Base-by-base conservation (phyloP, 2,113 vertebrate species). In the Esox niger region DNA sequence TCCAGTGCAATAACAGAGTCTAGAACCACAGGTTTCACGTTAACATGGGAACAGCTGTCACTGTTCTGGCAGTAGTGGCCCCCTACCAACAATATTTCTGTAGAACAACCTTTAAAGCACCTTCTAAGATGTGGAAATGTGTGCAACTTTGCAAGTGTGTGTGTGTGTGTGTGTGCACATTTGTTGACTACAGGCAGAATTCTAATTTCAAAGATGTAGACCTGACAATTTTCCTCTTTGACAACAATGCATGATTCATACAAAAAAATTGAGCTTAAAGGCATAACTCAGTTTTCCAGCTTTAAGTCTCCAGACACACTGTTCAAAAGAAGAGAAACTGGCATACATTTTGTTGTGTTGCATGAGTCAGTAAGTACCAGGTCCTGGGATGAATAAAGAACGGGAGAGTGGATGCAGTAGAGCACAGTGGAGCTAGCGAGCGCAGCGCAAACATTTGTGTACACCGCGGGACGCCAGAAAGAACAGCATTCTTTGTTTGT, bases 401-500 rank as follows among this genome's bases (percentile, higher is more conserved):
- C 5, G 58, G 5, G 30, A 30, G 2, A 4, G 17, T 3, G 27
- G 29, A 29, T 20, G 26, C 6, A 60, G 58, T 9, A 6, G 47
- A 60, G 27, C 29, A 8, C 11, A 43, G 38, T 43, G 38, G 38
- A 43, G 17, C 38, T 43, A 43, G 13, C 13, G 38, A 43, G 38
- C n/a, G 47, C 47, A 52, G 47, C 47, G 63, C 63, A 74, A 75
- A 71, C 59, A 69, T 74, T 71, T 21, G 61, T 61, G 27, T 65
- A 29, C n/a, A 63, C 29, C 27, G 57, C 68, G 20, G 68, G 60
- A 65, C 54, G 60, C 55, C 46, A 47, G 72, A 55, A 26, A 30
- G 64, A 29, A 64, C 38, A 55, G 52, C 69, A 74, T 64, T 75
- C 72, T 59, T 82, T 68, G 47, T 74, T 46, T 52, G 47, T 52